Conservation (phyloP, 2,797 vertebrate species). For the Malacoctenus gilli region DNA sequence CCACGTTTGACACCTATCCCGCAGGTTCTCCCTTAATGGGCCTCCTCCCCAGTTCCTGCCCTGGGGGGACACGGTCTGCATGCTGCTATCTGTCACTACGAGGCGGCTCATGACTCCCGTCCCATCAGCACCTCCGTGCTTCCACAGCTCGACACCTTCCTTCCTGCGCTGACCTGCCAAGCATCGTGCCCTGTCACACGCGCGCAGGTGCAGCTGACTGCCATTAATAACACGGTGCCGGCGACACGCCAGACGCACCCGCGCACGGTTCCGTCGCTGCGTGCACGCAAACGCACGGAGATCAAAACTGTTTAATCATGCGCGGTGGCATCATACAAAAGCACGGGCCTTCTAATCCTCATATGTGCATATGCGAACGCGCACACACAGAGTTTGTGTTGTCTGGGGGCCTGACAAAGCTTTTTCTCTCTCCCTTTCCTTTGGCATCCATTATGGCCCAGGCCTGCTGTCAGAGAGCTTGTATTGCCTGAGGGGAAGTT, state of each 20-base stretch:
- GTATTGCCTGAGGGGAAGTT: conserved; percentile 79
- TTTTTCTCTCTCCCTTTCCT: conserved; percentile 72
- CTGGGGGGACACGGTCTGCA: conserved; percentile 61
- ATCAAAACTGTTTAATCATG: conserved; percentile 18
- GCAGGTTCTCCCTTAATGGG: no score
- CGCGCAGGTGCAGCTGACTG: conserved; percentile 27
- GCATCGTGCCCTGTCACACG: conserved; percentile 28
- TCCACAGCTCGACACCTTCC: conserved; percentile 48
- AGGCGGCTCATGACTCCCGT: conserved; percentile 40
- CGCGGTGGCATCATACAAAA: conserved; percentile 18
- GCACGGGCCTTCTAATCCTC: conserved; percentile 40
- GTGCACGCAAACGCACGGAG: conserved; percentile 9
- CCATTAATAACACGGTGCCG: conserved; percentile 3
- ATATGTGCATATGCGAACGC: conserved; percentile 48
- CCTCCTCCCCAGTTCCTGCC: conserved; percentile 59
- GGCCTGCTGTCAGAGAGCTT: conserved; percentile 80
- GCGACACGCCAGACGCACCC: conserved; percentile 19
- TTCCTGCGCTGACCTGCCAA: conserved; percentile 29
- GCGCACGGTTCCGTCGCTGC: conserved; percentile 12
- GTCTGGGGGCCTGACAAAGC: conserved; percentile 74
- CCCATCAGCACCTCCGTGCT: conserved; percentile 13
- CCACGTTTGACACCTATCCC: no score
- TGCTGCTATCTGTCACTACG: conserved; percentile 69
- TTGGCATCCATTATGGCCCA: conserved; percentile 76
- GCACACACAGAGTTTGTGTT: conserved; percentile 50